These are phyloP conservation scores for Pongo pygmaeus DNA, from an alignment of 2,113 vertebrate genomes.

Conservation along the genomic window DNA sequence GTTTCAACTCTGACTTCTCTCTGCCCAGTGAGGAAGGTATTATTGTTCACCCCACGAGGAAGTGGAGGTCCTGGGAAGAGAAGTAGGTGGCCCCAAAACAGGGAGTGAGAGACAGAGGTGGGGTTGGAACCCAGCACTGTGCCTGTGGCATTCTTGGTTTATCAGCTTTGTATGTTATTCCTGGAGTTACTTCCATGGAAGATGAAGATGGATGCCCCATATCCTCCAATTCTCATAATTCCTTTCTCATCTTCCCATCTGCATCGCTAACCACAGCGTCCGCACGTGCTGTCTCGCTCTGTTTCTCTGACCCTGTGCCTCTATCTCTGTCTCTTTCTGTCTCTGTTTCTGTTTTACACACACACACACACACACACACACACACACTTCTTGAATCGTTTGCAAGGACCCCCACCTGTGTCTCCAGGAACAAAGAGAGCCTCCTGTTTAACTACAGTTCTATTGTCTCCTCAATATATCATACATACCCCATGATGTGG, in stretches of 20 bases:
- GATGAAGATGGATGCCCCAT: too few species aligned
- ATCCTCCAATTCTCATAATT: neutral
- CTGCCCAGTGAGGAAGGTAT: too few species aligned
- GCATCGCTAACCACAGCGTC: fast-evolving
- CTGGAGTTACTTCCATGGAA: neutral
- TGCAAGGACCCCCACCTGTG: neutral
- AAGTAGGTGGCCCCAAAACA: too few species aligned
- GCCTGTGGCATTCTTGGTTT: fast-evolving
- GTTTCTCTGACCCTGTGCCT: neutral
- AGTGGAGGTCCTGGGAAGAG: neutral
- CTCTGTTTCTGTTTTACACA: neutral
- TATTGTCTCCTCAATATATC: neutral
- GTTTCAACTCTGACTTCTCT: neutral
- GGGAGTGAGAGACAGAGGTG: fast-evolving
- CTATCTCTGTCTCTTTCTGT: fast-evolving
- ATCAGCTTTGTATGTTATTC: neutral
- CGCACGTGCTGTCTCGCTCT: fast-evolving
- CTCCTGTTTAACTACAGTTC: neutral
- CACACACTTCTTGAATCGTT: neutral
- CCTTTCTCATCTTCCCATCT: neutral
- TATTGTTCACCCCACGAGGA: neutral
- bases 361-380: neutral
- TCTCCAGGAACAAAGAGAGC: neutral
- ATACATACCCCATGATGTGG: neutral
- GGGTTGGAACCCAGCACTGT: neutral